Evolutionary conservation across 1,140 invertebrate genomes (phyloP).

Genomic region (Macrosteles quadrilineatus): DNA sequence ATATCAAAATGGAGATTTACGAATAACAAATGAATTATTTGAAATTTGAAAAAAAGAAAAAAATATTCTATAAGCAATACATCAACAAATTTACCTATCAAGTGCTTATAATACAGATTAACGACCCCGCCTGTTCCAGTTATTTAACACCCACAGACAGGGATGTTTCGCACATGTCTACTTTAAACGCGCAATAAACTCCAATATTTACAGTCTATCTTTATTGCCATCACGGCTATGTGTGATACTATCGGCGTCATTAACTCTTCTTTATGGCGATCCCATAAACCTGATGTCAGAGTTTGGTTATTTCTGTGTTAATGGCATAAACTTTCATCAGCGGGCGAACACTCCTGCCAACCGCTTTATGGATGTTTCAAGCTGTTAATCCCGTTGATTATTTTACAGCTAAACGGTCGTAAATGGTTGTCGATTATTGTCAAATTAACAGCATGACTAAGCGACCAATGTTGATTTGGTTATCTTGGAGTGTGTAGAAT

Average conservation of each 20-base stretch:
- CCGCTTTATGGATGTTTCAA: constrained; percentile 3
- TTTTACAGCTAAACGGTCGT: constrained; percentile 10
- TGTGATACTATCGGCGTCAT: background rate
- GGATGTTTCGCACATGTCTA: no score
- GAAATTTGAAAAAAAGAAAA: no score
- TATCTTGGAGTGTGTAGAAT: no score
- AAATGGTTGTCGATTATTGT: constrained; percentile 8
- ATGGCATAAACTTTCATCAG: constrained; percentile 11
- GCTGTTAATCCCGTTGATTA: constrained; percentile 10
- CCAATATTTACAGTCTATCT: constrained; percentile 9
- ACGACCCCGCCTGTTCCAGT: no score
- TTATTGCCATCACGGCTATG: background rate
- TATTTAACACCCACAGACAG: no score
- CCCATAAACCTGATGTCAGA: constrained; percentile 22
- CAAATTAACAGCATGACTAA: constrained; percentile 10
- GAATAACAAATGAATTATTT: no score
- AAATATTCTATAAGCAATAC: no score
- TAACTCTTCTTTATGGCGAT: background rate
- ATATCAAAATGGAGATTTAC: no score
- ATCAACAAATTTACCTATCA: no score
- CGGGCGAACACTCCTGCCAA: background rate
- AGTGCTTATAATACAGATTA: no score
- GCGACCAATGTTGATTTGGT: no score
- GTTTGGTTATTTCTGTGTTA: constrained; percentile 7
- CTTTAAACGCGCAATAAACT: constrained; percentile 8